These are phyloP conservation scores for Drosophila dunni DNA, from an alignment of 1,140 invertebrate genomes.

Conservation along the genomic window DNA sequence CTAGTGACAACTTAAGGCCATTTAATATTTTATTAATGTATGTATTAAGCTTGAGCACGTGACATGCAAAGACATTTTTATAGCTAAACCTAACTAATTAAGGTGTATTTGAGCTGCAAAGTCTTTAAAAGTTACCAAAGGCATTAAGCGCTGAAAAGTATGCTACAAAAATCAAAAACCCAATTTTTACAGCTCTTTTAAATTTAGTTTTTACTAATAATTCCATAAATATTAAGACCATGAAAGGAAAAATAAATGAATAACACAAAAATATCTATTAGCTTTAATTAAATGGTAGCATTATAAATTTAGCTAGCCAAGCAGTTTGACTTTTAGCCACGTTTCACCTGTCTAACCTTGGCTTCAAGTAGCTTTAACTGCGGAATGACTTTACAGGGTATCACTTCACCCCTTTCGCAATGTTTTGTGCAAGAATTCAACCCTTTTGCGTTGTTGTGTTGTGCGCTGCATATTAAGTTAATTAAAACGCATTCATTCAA, in stretches of 20 bases:
- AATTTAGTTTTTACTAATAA: no score
- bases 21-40: no score
- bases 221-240: no score
- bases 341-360: conserved; percentile 21
- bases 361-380: conserved; percentile 14
- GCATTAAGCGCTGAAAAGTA: not conserved
- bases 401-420: conserved; percentile 5
- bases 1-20: conserved; percentile 3
- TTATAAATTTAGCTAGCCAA: not conserved
- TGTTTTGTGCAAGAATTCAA: conserved; percentile 13
- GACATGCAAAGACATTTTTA: no score
- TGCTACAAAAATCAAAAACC: conserved; percentile 4
- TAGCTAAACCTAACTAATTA: no score
- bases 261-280: no score
- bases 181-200: not conserved
- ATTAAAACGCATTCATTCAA: conserved; percentile 59
- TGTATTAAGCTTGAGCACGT: no score
- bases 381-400: not conserved
- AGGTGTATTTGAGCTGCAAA: not conserved
- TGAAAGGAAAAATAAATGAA: no score
- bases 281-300: not conserved
- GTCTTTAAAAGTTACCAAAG: not conserved
- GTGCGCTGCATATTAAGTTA: conserved; percentile 53
- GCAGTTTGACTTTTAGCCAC: not conserved
- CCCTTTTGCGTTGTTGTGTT: conserved; percentile 24